Conservation (phyloP, 2,113 vertebrate species). For the Gallinago paraguaiae region DNA sequence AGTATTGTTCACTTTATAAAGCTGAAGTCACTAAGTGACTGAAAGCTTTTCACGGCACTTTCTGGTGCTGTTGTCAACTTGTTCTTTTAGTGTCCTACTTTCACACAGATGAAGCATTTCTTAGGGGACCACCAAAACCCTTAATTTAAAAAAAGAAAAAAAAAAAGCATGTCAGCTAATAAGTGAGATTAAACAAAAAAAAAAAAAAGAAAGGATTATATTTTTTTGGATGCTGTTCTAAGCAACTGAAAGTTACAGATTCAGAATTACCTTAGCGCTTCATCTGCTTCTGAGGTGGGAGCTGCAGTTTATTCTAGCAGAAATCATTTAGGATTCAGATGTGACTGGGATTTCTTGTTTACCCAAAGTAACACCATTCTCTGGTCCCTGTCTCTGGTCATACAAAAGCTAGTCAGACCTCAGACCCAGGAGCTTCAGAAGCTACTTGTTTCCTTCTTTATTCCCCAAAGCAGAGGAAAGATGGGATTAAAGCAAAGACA, state of each 20-base stretch:
- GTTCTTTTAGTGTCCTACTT: background rate
- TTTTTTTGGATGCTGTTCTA: background rate
- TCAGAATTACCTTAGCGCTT: background rate
- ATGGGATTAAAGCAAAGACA: background rate
- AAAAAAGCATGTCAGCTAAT: background rate
- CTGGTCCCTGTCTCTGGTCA: background rate
- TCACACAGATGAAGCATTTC: background rate
- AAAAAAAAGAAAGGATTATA: background rate
- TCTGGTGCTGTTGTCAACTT: background rate
- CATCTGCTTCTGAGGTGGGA: background rate
- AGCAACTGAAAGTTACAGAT: background rate
- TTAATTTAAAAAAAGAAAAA: background rate
- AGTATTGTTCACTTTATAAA: background rate
- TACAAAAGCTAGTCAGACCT: background rate
- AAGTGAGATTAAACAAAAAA: background rate
- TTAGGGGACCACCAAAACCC: background rate
- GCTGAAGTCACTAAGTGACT: background rate
- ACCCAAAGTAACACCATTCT: background rate
- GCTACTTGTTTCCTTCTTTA: background rate
- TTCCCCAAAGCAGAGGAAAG: background rate
- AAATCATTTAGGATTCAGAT: background rate
- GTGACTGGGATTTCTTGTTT: background rate
- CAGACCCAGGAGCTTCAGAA: background rate
- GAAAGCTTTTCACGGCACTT: background rate
- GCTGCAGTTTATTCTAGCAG: background rate